phyloP scores from a whole-genome alignment of 2,888 invertebrate species.

The Erynnis tages region DNA sequence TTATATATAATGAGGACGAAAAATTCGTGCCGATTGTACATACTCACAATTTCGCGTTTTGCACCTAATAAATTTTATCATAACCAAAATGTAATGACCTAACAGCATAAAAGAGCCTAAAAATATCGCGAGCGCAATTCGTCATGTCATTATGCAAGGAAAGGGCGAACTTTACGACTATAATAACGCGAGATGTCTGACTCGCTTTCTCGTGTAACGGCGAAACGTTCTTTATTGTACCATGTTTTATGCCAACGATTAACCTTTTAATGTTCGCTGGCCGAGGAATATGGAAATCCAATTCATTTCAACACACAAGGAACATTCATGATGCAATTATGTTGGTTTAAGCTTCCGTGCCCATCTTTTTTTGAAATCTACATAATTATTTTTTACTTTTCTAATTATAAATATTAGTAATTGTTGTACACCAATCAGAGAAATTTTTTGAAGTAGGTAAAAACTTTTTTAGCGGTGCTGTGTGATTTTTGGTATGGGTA shows the following conservation, averaged over 20 bases:
- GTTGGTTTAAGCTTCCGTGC: not conserved
- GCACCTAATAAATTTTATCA: no score
- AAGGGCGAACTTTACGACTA: slow-evolving; percentile 80
- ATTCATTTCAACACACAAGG: slow-evolving; percentile 29
- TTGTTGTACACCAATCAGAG: no score
- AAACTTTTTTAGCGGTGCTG: no score
- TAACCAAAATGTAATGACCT: slow-evolving; percentile 70
- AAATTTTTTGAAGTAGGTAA: no score
- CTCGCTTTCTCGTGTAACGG: slow-evolving; percentile 71
- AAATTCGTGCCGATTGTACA: no score
- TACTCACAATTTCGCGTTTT: no score
- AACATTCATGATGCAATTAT: not conserved
- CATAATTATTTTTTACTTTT: not conserved
- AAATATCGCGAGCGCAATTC: slow-evolving; percentile 79
- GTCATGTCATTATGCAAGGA: slow-evolving; percentile 81
- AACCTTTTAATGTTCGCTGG: slow-evolving; percentile 75
- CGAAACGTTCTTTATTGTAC: slow-evolving; percentile 76
- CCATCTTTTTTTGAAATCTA: no score
- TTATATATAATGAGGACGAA: no score
- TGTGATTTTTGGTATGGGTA: no score
- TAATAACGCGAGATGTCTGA: slow-evolving; percentile 80
- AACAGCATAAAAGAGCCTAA: slow-evolving; percentile 71
- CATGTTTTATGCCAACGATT: slow-evolving; percentile 79
- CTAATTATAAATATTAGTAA: no score
- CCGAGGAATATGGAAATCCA: slow-evolving; percentile 47